Conservation (phyloP, 2,797 vertebrate species). For the Champsocephalus gunnari region DNA sequence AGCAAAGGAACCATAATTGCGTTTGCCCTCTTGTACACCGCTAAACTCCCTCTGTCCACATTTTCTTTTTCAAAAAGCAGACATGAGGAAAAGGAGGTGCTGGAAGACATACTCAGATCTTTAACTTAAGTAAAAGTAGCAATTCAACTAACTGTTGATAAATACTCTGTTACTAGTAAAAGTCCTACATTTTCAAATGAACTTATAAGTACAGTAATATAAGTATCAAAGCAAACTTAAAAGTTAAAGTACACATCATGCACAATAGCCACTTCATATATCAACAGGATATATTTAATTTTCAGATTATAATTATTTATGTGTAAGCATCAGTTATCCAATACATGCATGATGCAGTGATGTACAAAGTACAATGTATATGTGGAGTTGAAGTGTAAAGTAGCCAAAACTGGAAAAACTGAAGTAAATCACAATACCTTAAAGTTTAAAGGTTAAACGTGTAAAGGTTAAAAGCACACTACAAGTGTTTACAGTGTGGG, state of each 20-base stretch:
- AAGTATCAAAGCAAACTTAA: background rate
- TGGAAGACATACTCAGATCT: background rate
- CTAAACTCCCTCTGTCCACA: conserved; percentile 66
- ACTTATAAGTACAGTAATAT: background rate
- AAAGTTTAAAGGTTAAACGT: too few relatives aligned
- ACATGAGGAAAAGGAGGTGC: conserved; percentile 42
- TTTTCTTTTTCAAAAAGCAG: conserved; percentile 42
- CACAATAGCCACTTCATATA: background rate
- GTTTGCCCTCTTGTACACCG: conserved; percentile 72
- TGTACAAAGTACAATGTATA: background rate
- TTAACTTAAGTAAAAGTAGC: background rate
- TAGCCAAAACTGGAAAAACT: background rate
- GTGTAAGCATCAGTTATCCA: background rate
- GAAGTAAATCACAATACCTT: background rate
- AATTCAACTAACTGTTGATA: background rate
- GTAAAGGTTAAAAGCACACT: too few relatives aligned
- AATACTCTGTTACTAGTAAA: background rate
- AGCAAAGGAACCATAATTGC: conserved; percentile 81
- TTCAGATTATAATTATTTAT: background rate
- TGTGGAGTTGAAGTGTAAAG: background rate
- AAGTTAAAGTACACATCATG: background rate
- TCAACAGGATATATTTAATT: background rate
- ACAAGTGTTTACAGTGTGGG: background rate
- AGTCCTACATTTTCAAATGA: background rate
- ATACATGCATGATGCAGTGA: background rate